A percentile compares a stretch with the other conserved stretches of the same genome.
These are phyloP conservation scores for Bimastos eiseni DNA, from an alignment of 2,888 invertebrate genomes.

Conservation along the genomic window DNA sequence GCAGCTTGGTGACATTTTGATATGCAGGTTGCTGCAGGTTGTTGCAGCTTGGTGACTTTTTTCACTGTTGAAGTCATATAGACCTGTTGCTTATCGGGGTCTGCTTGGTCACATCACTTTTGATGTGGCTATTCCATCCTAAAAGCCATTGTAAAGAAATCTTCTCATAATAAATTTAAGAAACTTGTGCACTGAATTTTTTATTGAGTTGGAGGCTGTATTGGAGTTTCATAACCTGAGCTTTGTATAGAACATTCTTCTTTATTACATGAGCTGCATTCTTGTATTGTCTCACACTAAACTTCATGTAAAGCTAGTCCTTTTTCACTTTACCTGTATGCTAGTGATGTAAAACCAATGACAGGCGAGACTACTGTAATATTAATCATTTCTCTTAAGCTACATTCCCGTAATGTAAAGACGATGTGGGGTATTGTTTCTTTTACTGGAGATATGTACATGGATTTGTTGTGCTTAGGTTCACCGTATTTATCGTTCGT, in stretches of 20 bases:
- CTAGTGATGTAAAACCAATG: too few species aligned
- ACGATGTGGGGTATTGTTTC: neutral
- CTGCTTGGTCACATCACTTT: too few species aligned
- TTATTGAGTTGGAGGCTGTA: too few species aligned
- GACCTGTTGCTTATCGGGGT: too few species aligned
- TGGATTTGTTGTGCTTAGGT: slow-evolving; percentile 69
- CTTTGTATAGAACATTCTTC: neutral
- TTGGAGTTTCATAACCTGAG: too few species aligned
- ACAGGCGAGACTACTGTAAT: neutral
- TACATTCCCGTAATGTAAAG: neutral
- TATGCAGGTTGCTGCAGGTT: too few species aligned
- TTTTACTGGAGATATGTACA: neutral
- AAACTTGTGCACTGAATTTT: too few species aligned
- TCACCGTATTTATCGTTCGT: slow-evolving; percentile 91
- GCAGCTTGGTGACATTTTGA: neutral
- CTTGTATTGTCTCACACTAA: neutral
- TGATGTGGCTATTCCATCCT: too few species aligned
- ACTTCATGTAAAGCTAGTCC: neutral
- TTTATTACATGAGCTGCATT: neutral
- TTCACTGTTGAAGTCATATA: neutral
- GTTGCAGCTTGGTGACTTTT: too few species aligned
- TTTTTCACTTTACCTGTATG: neutral
- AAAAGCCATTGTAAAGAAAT: too few species aligned
- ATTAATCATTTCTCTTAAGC: neutral
- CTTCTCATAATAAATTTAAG: too few species aligned